Percentiles rank a stretch among this genome's conserved stretches.
Evolutionary conservation across 2,888 invertebrate species (phyloP).

Genomic region (Limnephilus rhombicus): DNA sequence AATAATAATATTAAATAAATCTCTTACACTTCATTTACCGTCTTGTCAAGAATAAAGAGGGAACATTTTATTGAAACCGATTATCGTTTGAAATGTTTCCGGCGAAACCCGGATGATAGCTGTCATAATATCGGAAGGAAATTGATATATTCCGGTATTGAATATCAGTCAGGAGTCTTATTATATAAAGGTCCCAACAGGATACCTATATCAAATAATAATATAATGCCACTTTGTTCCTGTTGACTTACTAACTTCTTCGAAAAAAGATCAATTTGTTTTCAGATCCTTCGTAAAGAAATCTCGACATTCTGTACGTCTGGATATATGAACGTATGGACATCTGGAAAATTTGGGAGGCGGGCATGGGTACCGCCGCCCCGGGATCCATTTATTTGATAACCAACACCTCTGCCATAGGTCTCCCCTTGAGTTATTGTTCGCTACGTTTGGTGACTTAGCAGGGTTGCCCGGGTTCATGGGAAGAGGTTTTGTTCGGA

Average conservation of each 20-base stretch:
- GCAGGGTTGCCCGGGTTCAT: too few relatives aligned
- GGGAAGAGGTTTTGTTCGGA: too few relatives aligned
- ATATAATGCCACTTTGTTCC: neutral
- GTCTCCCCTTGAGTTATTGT: too few relatives aligned
- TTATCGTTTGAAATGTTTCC: neutral
- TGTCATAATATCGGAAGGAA: neutral
- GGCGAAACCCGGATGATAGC: neutral
- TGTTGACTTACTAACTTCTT: constrained; percentile 23
- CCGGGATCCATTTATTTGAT: too few relatives aligned
- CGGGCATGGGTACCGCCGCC: too few relatives aligned
- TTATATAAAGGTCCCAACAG: neutral
- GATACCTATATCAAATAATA: neutral
- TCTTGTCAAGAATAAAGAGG: neutral
- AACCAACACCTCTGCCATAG: too few relatives aligned
- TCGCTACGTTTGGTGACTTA: too few relatives aligned
- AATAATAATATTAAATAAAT: neutral
- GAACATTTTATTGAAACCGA: neutral
- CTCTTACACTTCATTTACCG: neutral
- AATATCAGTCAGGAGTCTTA: constrained; percentile 9
- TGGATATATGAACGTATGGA: neutral
- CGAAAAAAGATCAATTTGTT: neutral
- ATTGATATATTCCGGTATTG: constrained; percentile 4
- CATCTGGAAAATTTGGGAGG: too few relatives aligned
- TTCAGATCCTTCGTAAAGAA: neutral
- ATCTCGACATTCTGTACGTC: neutral